A percentile compares a stretch with the other conserved stretches of the same genome.
Evolutionary conservation across 2,113 vertebrate genomes (phyloP).

Genomic region (Telmatochromis sp.): DNA sequence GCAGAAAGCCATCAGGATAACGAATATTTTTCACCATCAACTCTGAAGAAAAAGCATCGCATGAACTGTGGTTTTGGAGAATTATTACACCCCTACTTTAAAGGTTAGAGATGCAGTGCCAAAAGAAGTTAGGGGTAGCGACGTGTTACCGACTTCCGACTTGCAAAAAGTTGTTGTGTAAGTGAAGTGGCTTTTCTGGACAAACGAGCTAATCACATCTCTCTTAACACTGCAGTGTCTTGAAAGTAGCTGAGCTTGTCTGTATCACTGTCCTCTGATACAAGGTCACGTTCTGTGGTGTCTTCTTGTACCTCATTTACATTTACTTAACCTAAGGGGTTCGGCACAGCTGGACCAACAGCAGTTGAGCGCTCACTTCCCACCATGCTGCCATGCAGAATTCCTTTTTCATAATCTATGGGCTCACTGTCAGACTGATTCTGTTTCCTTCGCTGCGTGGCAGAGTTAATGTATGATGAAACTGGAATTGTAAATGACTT

Average conservation of each 20-base stretch:
- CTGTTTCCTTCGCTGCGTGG: not conserved
- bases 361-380: not conserved
- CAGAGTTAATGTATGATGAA: constrained; percentile 10
- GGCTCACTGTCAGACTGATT: not conserved
- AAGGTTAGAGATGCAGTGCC: not conserved
- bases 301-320: constrained; percentile 34
- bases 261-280: not conserved
- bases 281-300: constrained; percentile 33
- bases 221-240: not conserved
- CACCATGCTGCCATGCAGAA: not conserved
- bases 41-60: accelerated
- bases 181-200: not conserved
- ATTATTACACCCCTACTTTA: accelerated
- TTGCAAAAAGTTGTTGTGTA: not conserved
- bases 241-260: not conserved
- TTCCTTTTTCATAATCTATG: constrained; percentile 2
- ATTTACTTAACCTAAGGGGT: constrained; percentile 22
- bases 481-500: constrained; percentile 21
- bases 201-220: not conserved
- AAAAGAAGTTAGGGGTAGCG: not conserved
- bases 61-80: not conserved
- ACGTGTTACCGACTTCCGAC: not conserved
- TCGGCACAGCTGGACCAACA: constrained; percentile 32
- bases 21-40: not conserved
- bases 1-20: not conserved